Conservation (phyloP, 92 coral and sea anemone species). For the Metridium senile region DNA sequence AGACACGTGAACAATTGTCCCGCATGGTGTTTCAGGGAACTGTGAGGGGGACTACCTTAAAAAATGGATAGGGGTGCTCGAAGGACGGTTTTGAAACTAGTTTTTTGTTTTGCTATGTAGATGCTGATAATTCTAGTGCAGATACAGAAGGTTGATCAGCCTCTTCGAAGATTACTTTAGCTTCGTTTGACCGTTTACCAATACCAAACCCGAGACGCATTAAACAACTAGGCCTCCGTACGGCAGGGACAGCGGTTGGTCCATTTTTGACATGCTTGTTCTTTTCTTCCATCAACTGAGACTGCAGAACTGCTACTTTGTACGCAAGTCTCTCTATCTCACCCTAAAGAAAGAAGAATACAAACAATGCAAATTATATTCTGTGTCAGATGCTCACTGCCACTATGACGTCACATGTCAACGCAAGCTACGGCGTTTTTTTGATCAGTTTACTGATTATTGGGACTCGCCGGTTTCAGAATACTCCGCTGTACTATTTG, state of each 20-base stretch:
- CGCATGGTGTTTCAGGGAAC: too few species aligned
- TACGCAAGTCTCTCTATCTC: constrained; percentile 45
- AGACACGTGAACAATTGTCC: too few species aligned
- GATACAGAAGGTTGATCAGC: background rate
- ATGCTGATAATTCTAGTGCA: too few species aligned
- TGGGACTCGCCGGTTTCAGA: too few species aligned
- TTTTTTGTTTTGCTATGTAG: too few species aligned
- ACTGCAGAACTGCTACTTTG: constrained; percentile 43
- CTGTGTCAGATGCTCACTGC: background rate
- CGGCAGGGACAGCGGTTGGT: background rate
- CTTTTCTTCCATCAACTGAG: constrained; percentile 30
- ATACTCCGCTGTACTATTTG: too few species aligned
- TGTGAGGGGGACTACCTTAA: too few species aligned
- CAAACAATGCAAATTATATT: background rate
- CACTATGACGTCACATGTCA: background rate
- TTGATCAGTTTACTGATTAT: too few species aligned
- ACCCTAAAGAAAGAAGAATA: constrained; percentile 17
- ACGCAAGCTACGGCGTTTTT: too few species aligned
- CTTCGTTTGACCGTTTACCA: background rate
- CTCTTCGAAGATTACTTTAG: background rate
- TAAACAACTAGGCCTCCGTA: constrained; percentile 1
- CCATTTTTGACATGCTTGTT: constrained; percentile 23
- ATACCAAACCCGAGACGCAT: constrained; percentile 7
- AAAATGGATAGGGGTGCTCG: too few species aligned
- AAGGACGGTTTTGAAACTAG: too few species aligned